Conservation (phyloP, 2,888 invertebrate genomes). For the Anthrax anthrax region DNA sequence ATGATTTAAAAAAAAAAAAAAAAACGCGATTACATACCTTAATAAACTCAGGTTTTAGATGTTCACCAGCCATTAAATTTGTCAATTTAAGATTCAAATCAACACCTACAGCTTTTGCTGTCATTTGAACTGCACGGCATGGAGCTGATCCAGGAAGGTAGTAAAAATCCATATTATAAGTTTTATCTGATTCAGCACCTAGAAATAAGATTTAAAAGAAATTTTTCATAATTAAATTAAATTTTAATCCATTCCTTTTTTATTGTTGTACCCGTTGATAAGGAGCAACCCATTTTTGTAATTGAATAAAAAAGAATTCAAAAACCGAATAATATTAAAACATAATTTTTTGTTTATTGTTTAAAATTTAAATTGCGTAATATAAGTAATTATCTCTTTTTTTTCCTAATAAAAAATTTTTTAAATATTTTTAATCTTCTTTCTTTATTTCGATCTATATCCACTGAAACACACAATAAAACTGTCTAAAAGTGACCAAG, state of each 20-base stretch:
- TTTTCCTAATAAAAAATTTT: no score
- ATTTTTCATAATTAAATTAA: not conserved
- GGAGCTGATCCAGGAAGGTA: constrained; percentile 48
- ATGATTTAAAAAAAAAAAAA: no score
- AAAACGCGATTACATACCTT: no score
- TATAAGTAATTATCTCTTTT: no score
- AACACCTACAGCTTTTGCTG: constrained; percentile 50
- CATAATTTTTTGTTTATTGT: no score
- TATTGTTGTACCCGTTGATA: not conserved
- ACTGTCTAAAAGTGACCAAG: no score
- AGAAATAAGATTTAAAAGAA: not conserved
- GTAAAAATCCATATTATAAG: constrained; percentile 43
- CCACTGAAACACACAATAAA: no score
- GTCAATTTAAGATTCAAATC: constrained; percentile 47
- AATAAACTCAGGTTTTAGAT: constrained; percentile 52
- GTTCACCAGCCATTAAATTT: constrained; percentile 48
- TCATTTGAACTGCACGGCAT: constrained; percentile 48
- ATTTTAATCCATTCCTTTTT: no score
- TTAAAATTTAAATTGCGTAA: no score
- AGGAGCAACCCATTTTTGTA: constrained; percentile 4
- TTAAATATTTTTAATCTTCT: no score
- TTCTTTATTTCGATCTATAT: no score
- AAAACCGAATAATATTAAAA: no score
- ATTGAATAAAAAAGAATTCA: not conserved
- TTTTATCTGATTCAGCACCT: not conserved